A percentile compares a stretch with the other conserved stretches of the same genome.
phyloP scores from a whole-genome alignment of 2,113 vertebrate species.

The Tapirus terrestris region DNA sequence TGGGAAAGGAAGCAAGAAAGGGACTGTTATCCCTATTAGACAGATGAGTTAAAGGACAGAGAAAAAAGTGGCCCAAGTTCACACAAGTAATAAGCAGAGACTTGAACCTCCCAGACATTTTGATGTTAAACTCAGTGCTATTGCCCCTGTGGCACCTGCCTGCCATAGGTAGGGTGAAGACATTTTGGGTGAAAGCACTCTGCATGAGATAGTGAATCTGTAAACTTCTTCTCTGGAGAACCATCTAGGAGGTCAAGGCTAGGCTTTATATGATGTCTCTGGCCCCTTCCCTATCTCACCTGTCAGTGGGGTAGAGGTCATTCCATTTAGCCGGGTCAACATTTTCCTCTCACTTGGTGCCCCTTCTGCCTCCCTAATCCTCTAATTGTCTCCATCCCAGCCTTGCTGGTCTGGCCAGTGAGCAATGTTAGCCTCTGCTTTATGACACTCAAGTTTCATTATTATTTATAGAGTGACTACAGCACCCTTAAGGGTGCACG shows the following conservation, averaged over 20 bases:
- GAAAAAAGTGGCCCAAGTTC: neutral
- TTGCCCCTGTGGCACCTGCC: neutral
- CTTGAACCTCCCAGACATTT: neutral
- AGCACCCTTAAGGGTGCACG: neutral
- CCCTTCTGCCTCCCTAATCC: neutral
- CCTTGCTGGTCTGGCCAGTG: neutral
- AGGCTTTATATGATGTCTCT: neutral
- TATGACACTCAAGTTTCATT: neutral
- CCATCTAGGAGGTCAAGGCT: neutral
- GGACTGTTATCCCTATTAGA: neutral
- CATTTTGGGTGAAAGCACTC: neutral
- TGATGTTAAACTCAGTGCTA: neutral
- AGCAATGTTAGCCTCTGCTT: neutral
- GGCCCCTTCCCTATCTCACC: neutral
- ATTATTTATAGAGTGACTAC: conserved; percentile 15
- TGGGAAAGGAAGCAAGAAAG: neutral
- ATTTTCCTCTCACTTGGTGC: neutral
- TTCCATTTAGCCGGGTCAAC: neutral
- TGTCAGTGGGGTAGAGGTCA: neutral
- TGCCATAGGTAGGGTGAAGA: neutral
- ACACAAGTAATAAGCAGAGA: neutral
- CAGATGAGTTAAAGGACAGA: neutral
- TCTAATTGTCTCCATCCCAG: neutral
- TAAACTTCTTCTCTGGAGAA: neutral
- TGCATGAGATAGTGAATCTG: neutral